Evolutionary conservation across 2,113 vertebrate species (phyloP), one percentile per base, ranked within the genome.

Genomic region (Zonotrichia leucophrys): DNA sequence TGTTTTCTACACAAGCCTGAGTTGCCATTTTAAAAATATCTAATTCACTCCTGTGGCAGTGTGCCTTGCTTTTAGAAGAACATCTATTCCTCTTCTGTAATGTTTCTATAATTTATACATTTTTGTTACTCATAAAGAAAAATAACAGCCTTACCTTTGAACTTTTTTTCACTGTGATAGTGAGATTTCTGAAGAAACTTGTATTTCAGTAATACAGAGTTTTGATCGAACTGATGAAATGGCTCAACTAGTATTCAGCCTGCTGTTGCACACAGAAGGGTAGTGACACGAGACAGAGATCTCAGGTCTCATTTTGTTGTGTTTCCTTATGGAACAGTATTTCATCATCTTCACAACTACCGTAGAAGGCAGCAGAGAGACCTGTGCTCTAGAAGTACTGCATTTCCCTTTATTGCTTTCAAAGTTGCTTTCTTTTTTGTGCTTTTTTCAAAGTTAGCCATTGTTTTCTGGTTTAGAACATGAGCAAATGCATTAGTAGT

Each of bases 101-200:
- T 70, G n/a, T 67, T 88, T 92, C 78, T 74, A 64, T 60, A 5
- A 68, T 83, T 78, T 90, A 27, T 63, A 86, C 4, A 23, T 86
- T 95, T 94, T 92, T 93, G 68, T 95, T 90, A 44, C 66, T 90
- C 66, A 42, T 76, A 82, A 92, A 95, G 24, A 55, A 94, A 88
- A 92, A 67, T 35, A 82, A 67, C 21, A 91, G 73, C 46, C 33
- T 77, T 89, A 55, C 68, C 42, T 91, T 79, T 83, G 82, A 90
- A 75, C 20, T 94, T 95, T 68, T 68, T 72, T 87, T 93, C 12
- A 24, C 62, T 90, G 31, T 35, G 50, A 85, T 87, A 77, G 7
- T 77, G 59, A 42, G 50, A 39, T 63, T 82, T 91, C 88, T 89
- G 89, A 82, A 76, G 59, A 75, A 89, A 87, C 37, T 60, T 59